phyloP scores from a whole-genome alignment of 2,888 invertebrate species.

The Archips crataeganus region DNA sequence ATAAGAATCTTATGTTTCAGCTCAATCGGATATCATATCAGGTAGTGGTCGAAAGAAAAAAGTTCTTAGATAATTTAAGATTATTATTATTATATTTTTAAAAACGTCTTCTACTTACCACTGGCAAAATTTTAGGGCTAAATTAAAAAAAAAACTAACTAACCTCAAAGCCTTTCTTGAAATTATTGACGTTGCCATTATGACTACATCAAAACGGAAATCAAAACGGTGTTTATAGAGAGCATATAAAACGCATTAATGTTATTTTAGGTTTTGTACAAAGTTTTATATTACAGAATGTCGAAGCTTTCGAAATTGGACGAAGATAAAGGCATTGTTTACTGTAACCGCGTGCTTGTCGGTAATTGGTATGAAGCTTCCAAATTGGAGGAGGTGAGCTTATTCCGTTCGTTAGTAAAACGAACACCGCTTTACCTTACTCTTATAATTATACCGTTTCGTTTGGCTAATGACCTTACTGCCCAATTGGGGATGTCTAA shows the following conservation, averaged over 20 bases:
- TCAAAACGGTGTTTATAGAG: too few species aligned
- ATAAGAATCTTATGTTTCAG: too few species aligned
- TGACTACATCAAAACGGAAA: neutral
- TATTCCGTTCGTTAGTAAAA: constrained; percentile 33
- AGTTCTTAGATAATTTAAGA: too few species aligned
- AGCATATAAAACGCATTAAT: neutral
- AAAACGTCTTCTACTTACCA: too few species aligned
- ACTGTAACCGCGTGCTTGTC: constrained; percentile 71
- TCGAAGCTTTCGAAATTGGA: constrained; percentile 58
- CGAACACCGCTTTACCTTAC: constrained; percentile 21
- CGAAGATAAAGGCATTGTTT: constrained; percentile 74
- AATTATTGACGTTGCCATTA: constrained; percentile 4
- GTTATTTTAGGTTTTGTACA: constrained; percentile 11
- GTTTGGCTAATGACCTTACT: constrained; percentile 15
- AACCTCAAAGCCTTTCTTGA: neutral
- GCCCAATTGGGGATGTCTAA: too few species aligned
- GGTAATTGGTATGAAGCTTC: constrained; percentile 80
- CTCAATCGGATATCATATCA: too few species aligned
- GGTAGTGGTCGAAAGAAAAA: too few species aligned
- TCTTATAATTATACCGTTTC: constrained; percentile 17
- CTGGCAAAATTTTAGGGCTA: too few species aligned
- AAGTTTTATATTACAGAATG: constrained; percentile 12
- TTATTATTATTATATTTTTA: too few species aligned
- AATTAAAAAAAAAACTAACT: too few species aligned
- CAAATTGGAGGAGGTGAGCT: constrained; percentile 74